Evolutionary conservation across 1,140 invertebrate species (phyloP).

Genomic region (Lucilia cuprina): DNA sequence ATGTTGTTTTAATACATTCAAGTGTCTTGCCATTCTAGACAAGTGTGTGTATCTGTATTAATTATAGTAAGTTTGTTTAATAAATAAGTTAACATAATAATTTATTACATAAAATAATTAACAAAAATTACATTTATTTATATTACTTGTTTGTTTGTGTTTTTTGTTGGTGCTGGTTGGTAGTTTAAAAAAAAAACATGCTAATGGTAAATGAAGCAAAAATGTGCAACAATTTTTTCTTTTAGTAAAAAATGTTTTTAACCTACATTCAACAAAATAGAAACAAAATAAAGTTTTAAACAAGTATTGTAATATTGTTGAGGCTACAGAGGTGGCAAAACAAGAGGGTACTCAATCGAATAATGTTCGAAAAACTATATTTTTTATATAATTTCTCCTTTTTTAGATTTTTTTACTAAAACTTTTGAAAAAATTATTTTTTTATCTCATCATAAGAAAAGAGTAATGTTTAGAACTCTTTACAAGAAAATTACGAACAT

Average conservation of each 20-base stretch:
- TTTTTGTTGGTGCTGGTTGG: background rate
- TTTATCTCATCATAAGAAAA: too few species aligned
- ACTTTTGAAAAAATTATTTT: too few species aligned
- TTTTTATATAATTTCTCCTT: too few species aligned
- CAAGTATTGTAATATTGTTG: background rate
- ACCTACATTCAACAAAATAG: background rate
- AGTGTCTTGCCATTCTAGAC: background rate
- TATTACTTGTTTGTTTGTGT: background rate
- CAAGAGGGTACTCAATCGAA: background rate
- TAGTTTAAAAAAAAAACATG: background rate
- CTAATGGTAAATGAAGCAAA: background rate
- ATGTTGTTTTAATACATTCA: background rate
- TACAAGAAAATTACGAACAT: too few species aligned
- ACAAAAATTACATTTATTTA: background rate
- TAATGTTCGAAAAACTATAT: too few species aligned
- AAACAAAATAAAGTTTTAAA: background rate
- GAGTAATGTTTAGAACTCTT: too few species aligned
- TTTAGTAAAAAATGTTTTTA: background rate
- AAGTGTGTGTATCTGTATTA: background rate
- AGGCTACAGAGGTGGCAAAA: background rate
- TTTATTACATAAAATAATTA: conserved; percentile 16
- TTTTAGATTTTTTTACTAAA: too few species aligned
- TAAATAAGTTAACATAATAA: background rate
- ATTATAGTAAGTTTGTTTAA: background rate
- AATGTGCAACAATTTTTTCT: background rate